Conservation (phyloP, 2,888 invertebrate genomes). For the Tetragonisca angustula region DNA sequence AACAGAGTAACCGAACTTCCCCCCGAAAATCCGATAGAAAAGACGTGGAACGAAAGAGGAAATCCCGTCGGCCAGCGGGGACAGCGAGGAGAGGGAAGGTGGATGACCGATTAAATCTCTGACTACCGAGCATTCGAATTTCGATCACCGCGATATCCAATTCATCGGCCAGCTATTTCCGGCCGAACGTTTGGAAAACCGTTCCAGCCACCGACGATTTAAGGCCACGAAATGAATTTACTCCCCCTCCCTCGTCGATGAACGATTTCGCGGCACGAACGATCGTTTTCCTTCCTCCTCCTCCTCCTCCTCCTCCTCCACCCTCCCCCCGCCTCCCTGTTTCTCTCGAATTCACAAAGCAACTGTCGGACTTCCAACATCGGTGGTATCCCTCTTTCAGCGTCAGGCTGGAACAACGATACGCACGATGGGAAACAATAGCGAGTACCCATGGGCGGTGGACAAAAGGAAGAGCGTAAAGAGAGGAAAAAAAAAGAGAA, state of each 20-base stretch:
- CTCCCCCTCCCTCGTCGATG: neutral
- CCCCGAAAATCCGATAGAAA: neutral
- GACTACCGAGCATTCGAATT: neutral
- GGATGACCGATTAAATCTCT: neutral
- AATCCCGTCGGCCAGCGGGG: neutral
- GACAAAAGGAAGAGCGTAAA: too few species aligned
- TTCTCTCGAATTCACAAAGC: too few species aligned
- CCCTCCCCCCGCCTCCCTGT: too few species aligned
- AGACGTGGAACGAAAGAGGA: neutral
- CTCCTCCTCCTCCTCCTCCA: too few species aligned
- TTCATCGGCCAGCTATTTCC: neutral
- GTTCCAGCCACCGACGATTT: neutral
- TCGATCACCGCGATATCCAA: neutral
- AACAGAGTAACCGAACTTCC: too few species aligned
- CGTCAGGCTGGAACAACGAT: too few species aligned
- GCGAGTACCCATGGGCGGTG: too few species aligned
- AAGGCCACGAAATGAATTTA: slow-evolving; percentile 6
- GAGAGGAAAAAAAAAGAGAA: too few species aligned
- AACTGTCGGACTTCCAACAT: too few species aligned
- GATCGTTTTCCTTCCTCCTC: too few species aligned
- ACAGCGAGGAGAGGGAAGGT: neutral
- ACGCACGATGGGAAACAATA: too few species aligned
- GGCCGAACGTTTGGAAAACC: neutral
- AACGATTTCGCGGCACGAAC: neutral
- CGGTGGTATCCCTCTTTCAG: too few species aligned